A percentile compares a stretch with the other conserved stretches of the same genome.
phyloP scores from a whole-genome alignment of 2,888 invertebrate genomes.

The Aphelenchoides bicaudatus region DNA sequence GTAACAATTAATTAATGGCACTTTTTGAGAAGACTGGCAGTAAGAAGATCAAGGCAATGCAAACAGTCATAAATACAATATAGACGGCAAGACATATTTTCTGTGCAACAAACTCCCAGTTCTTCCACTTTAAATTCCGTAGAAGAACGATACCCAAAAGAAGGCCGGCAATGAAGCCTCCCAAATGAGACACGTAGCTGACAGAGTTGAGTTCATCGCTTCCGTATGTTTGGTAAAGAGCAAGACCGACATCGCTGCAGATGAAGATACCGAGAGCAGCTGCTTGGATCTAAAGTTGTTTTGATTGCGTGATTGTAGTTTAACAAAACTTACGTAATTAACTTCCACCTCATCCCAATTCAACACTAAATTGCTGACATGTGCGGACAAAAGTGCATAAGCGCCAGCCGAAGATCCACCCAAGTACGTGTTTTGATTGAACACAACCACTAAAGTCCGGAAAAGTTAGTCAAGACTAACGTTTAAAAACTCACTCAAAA shows the following conservation, averaged over 20 bases:
- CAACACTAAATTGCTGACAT: constrained; percentile 73
- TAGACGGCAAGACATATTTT: not conserved
- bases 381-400: constrained; percentile 80
- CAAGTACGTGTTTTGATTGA: constrained; percentile 68
- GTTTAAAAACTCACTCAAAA: no score
- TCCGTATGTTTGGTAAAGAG: constrained; percentile 81
- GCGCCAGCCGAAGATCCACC: constrained; percentile 87
- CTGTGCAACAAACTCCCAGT: constrained; percentile 65
- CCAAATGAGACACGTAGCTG: constrained; percentile 89
- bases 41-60: not conserved
- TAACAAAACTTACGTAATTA: no score
- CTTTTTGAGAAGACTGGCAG: no score
- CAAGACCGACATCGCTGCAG: constrained; percentile 79
- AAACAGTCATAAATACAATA: not conserved
- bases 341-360: no score
- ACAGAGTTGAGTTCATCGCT: constrained; percentile 65
- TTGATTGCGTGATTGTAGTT: no score
- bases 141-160: constrained; percentile 79
- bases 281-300: constrained; percentile 79
- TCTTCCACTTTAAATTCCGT: constrained; percentile 68
- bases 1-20: no score
- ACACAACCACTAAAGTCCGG: no score
- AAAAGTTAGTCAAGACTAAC: constrained; percentile 64
- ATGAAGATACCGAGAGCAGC: constrained; percentile 77
- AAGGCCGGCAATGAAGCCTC: constrained; percentile 81